Evolutionary conservation across 2,113 vertebrate species (phyloP), one percentile per base, ranked within the genome.

Genomic region (Dicentrarchus labrax): DNA sequence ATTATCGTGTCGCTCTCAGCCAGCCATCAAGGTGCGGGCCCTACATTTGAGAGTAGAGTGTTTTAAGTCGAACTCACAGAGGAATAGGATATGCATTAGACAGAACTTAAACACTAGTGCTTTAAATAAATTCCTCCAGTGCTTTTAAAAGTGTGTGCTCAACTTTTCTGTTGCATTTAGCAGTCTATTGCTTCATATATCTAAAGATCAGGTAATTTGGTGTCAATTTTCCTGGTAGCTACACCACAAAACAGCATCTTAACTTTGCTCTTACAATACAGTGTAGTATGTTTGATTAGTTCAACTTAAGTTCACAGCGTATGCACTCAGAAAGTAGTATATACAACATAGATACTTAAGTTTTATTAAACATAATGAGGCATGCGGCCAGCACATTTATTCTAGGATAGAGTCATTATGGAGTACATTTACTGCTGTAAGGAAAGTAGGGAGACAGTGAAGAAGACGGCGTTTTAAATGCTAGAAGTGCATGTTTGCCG

Each of bases 1-100:
- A 94, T 94, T 92, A 95, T 89, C 38, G 39, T 84, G 90, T 92
- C 87, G 88, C 88, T 90, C 80, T 89, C 86, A 86, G 89, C 69
- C 84, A 83, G 93, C 90, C 92, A 84, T 92, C 90, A 90, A 90
- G 80, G 71, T 82, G 57, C 82, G 12, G 79, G 82, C 30, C 78
- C 88, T 80, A 48, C 84, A 70, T 94, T 84, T 85, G 76, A 88
- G 75, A 13, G 56, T 30, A 57, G 78, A 74, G 50, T 65, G 84
- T 85, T 90, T 91, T 73, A 84, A 90, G 80, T 88, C 84, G 21
- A 78, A 84, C 66, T 80, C 76, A 24, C 75, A 0, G 60, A 85
- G 82, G 88, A 84, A 70, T 61, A 85, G 51, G 30, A 56, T 59
- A 47, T 1, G 45, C 87, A 85, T 93, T 85, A 88, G 72, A 50